These are phyloP conservation scores for Rynchops niger DNA, from an alignment of 2,113 vertebrate species.

Conservation along the genomic window DNA sequence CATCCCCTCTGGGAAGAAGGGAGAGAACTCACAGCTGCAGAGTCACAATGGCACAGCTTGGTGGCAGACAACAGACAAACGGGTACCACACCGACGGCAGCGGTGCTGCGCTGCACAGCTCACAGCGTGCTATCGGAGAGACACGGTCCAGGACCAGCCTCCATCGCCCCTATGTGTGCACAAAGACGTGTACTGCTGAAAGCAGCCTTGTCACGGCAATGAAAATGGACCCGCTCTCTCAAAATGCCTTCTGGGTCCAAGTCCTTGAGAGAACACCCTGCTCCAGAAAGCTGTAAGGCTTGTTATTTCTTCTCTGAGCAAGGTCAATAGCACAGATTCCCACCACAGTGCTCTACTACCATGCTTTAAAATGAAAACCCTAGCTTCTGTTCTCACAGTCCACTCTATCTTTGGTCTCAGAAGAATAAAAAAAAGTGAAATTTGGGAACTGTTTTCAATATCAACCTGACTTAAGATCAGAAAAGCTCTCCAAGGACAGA, in stretches of 20 bases:
- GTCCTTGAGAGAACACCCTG: background rate
- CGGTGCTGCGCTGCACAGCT: background rate
- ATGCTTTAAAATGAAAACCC: background rate
- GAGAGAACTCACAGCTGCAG: background rate
- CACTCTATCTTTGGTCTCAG: background rate
- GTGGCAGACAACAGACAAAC: background rate
- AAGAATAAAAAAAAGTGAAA: background rate
- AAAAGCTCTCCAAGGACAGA: background rate
- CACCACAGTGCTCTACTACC: background rate
- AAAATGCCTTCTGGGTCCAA: background rate
- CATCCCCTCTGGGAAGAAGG: background rate
- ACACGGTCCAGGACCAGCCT: background rate
- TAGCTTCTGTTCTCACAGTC: background rate
- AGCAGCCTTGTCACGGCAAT: background rate
- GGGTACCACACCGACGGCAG: accelerated
- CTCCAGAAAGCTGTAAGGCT: background rate
- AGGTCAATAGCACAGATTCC: background rate
- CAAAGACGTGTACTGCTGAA: background rate
- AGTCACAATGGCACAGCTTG: background rate
- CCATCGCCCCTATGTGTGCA: accelerated
- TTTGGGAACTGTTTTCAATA: background rate
- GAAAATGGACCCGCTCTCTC: background rate
- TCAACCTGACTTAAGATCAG: background rate
- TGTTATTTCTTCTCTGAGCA: background rate
- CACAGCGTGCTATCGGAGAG: background rate